Evolutionary conservation across 2,797 vertebrate genomes (phyloP).

Genomic region (Xiphorhynchus erythropygius): DNA sequence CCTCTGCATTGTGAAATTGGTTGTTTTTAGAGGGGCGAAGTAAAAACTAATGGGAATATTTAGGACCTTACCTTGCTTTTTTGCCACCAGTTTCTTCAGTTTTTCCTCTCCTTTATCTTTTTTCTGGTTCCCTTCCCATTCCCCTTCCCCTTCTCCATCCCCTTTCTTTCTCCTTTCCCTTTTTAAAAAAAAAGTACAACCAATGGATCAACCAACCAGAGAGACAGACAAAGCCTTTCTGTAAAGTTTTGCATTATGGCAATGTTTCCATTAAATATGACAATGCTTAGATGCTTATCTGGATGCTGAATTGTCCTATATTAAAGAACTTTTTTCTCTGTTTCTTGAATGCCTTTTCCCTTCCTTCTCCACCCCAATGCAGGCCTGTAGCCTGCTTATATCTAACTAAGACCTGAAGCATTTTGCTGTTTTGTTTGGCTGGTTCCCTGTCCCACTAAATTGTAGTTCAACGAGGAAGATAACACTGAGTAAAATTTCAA

Average conservation of each 20-base stretch:
- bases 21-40: background rate
- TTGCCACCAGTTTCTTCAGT: too few species aligned
- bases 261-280: background rate
- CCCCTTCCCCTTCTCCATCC: background rate
- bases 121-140: background rate
- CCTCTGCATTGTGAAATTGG: background rate
- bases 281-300: background rate
- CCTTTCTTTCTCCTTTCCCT: too few species aligned
- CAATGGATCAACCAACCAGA: background rate
- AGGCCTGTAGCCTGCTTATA: background rate
- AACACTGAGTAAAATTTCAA: background rate
- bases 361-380: background rate
- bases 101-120: background rate
- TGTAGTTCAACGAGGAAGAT: background rate
- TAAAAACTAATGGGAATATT: background rate
- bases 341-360: background rate
- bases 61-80: background rate
- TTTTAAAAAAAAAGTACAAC: background rate
- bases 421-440: background rate
- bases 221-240: background rate
- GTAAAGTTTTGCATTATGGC: background rate
- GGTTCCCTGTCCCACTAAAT: rapidly evolving
- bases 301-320: background rate
- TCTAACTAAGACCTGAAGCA: background rate
- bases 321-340: background rate